Evolutionary conservation across 2,888 invertebrate genomes (phyloP).

Genomic region (Rutpela maculata): DNA sequence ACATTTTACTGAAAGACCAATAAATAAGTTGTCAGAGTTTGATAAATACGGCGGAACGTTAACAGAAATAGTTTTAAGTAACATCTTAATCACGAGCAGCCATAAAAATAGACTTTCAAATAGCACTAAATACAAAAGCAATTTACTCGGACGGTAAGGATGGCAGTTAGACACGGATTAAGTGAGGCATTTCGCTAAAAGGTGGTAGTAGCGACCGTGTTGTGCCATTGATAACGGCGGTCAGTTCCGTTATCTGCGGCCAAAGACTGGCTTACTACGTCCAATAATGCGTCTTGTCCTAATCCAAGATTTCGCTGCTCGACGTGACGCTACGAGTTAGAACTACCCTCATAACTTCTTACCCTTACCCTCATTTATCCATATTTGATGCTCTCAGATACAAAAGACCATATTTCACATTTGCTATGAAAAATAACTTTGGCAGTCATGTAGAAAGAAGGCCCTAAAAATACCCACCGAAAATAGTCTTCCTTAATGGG

Average conservation of each 20-base stretch:
- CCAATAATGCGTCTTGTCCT: slow-evolving; percentile 65
- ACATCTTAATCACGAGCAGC: slow-evolving; percentile 12
- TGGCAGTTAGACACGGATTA: slow-evolving; percentile 57
- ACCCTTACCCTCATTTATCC: slow-evolving; percentile 58
- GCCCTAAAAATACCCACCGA: slow-evolving; percentile 28
- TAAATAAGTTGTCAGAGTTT: no score
- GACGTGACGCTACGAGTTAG: slow-evolving; percentile 58
- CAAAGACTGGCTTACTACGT: slow-evolving; percentile 63
- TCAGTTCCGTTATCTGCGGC: slow-evolving; percentile 59
- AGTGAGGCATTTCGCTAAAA: slow-evolving; percentile 51
- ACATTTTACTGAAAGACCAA: no score
- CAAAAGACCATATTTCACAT: slow-evolving; percentile 44
- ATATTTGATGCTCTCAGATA: slow-evolving; percentile 52
- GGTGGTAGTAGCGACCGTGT: slow-evolving; percentile 54
- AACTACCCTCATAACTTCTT: slow-evolving; percentile 60
- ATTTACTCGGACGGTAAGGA: slow-evolving; percentile 45
- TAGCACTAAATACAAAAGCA: slow-evolving; percentile 44
- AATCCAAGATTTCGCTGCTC: slow-evolving; percentile 61
- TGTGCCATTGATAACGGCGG: slow-evolving; percentile 54
- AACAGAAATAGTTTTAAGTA: neutral
- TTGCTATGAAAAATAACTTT: slow-evolving; percentile 41
- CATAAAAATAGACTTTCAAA: slow-evolving; percentile 36
- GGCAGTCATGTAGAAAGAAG: slow-evolving; percentile 23
- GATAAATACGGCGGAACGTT: neutral
- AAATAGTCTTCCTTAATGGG: slow-evolving; percentile 25